Evolutionary conservation across 2,888 invertebrate species (phyloP), one percentile per base, ranked within the genome.

Genomic region (Tachina lurida): DNA sequence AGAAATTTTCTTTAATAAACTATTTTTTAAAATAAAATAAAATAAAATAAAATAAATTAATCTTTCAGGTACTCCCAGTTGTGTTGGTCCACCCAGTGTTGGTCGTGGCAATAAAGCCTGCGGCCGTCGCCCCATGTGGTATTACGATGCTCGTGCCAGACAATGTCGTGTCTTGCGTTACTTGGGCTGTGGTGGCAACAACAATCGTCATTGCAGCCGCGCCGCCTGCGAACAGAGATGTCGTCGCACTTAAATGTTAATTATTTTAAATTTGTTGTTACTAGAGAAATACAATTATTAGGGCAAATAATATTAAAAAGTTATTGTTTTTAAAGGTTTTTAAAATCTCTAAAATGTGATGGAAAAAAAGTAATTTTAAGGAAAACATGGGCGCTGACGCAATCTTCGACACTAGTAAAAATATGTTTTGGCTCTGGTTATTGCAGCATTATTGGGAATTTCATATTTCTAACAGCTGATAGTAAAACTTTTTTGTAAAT

Each of bases 151-250:
- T 15, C 7, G 3, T 60, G 0, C 12, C 2, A 41, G 77, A 19
- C 67, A 68, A 41, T 77, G 77, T 41, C 56, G 56, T 15, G 19
- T 8, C 15, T 15, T 77, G 13, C 31, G 15, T n/a, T 68, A 68
- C 9, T 15, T 12, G 31, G 77, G 77, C 1, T 77, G 77, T 17
- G 68, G 58, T 22, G 77, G 77, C 58, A 77, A 68, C 47, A 77
- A 10, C 3, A 77, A 78, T 70, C 77, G 68, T 52, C 70, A 60
- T 60, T 78, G 77, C n/a, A 2, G 49, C 0, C 19, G 49, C 7
- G 41, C 39, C 0, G 0, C 12, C 2, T 78, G 77, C 10, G 10
- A 22, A 43, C 52, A 19, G 9, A 41, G 19, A 9, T 60, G 60
- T 12, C 12, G 49, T 8, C 52, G 49, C 0, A n/a, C n/a, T n/a